Conservation (phyloP, 1,140 invertebrate species). For the Drosophila sechellia region DNA sequence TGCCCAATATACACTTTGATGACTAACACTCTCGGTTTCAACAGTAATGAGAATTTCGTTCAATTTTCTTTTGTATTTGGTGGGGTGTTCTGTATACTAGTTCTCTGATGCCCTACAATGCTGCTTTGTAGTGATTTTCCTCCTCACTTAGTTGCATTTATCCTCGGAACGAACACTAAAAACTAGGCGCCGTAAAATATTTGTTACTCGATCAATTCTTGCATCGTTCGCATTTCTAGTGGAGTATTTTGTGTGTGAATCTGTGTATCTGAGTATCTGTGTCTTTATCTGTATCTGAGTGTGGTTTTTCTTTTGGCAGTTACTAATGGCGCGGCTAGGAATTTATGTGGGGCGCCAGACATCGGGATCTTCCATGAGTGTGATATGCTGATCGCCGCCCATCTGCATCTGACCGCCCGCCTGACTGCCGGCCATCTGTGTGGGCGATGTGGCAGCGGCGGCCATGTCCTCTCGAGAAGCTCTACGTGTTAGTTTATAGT, state of each 20-base stretch:
- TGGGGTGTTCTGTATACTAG: constrained; percentile 72
- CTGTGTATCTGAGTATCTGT: constrained; percentile 36
- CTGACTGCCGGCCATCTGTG: constrained; percentile 85
- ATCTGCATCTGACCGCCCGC: constrained; percentile 86
- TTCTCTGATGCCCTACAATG: constrained; percentile 44
- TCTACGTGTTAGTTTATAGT: constrained; percentile 85
- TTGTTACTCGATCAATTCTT: constrained; percentile 28
- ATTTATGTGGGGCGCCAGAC: constrained; percentile 95
- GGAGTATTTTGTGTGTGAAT: constrained; percentile 21
- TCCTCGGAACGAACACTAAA: constrained; percentile 73
- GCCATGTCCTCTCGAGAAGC: constrained; percentile 93
- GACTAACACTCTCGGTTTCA: constrained; percentile 37
- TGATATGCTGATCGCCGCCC: constrained; percentile 89
- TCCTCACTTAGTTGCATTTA: constrained; percentile 28
- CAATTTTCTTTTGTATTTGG: constrained; percentile 62
- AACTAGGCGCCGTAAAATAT: constrained; percentile 77
- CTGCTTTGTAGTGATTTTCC: constrained; percentile 16
- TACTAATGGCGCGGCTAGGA: constrained; percentile 49
- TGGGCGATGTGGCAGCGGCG: constrained; percentile 90
- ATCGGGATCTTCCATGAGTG: constrained; percentile 94
- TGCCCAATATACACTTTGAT: constrained; percentile 57
- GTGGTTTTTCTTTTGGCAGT: constrained; percentile 62
- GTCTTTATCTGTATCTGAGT: constrained; percentile 34
- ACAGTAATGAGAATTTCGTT: constrained; percentile 69
- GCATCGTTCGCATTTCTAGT: constrained; percentile 50